Conservation (phyloP, 2,797 vertebrate genomes). For the Sebastes iracundus region DNA sequence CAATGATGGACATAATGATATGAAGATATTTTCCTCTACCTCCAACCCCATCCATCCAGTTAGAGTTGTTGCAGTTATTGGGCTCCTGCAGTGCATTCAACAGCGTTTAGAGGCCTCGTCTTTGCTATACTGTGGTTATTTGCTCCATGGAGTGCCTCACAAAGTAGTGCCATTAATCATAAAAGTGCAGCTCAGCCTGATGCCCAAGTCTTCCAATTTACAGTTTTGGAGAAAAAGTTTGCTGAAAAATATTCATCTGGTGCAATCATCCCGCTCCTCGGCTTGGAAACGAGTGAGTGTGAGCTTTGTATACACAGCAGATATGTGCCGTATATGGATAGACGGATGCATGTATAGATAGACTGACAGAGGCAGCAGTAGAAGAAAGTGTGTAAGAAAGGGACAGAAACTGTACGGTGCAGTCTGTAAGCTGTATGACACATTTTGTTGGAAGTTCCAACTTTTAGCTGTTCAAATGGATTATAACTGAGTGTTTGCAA, state of each 20-base stretch:
- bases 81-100: constrained; percentile 7
- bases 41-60: neutral
- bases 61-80: neutral
- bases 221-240: constrained; percentile 23
- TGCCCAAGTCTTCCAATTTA: constrained; percentile 29
- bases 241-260: constrained; percentile 24
- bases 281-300: neutral
- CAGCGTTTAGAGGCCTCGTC: constrained; percentile 21
- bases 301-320: neutral
- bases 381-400: neutral
- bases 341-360: neutral
- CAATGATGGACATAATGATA: neutral
- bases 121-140: constrained; percentile 31
- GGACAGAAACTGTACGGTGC: neutral
- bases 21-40: neutral
- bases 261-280: neutral
- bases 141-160: constrained; percentile 32
- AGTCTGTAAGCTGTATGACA: neutral
- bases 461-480: neutral
- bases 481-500: neutral
- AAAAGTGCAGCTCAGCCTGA: constrained; percentile 34
- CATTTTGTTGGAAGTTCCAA: neutral
- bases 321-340: neutral
- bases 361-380: neutral
- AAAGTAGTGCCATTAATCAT: constrained; percentile 61